Base-by-base conservation (phyloP, 2,888 invertebrate genomes). In the Polyommatus icarus region DNA sequence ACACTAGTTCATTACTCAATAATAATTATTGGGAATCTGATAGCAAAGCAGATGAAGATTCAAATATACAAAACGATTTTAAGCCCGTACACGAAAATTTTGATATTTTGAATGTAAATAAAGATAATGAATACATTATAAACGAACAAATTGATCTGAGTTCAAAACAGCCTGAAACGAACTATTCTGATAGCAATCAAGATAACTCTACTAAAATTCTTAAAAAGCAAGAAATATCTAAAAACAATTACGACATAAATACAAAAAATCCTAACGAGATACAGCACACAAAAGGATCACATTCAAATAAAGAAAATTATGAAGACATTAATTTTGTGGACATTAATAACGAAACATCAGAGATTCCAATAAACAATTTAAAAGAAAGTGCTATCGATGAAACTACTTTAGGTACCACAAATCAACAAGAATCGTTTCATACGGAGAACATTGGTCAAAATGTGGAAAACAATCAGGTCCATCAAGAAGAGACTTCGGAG, bases 401-500 rank as follows among this genome's bases (percentile, higher is more conserved):
- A 71, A 77, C 84, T 15, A 29, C 24, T 36, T 75, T 57, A 78
- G 86, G 84, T 78, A 89, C 89, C 78, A 80, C 85, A 46, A 90
- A 91, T 81, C 89, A 90, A 81, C 85, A 80, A 6, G 85, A 89
- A 81, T 87, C 89, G 87, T 90, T 89, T 80, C 89, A 91, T 83
- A 81, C 87, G n/a, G 89, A 91, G 79, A 82, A 87, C 79, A 59
- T 80, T 36, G 80, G 81, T 54, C 82, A 83, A 80, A 82, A 84
- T 75, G 84, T 86, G 77, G 81, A 80, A 24, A 87, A 87, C 79
- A 82, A 85, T 77, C 82, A 85, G 80, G 81, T 83, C 76, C 82
- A 81, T 78, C 67, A 15, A 67, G 40, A 75, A 20, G 79, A 78
- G 10, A 76, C 73, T 61, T 76, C 77, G 77, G 79, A 78, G 46